Base-by-base conservation (phyloP, 64 coral and sea anemone species). In the Montipora efflorescens region DNA sequence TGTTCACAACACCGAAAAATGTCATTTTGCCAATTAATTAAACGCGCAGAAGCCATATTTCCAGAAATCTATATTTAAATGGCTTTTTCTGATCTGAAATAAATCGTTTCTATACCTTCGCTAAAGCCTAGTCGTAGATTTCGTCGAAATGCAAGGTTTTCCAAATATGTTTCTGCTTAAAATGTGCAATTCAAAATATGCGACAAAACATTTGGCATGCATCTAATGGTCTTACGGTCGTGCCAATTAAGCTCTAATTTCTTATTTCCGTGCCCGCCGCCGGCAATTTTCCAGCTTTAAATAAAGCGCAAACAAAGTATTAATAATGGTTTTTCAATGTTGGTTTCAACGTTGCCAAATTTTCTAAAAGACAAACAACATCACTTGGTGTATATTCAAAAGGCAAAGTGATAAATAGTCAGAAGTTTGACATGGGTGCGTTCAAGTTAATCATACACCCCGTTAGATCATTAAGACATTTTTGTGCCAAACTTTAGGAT, bases 281-380 rank as follows among this genome's bases (percentile, higher is more conserved):
- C 36, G 36, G 36, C 36, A 2, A 22, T 8, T 57, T 64, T 64
- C 13, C 11, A 67, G 59, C 81, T 47, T 45, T 76, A 45, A 46
- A 18, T 23, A 76, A 76, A 15, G 47, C 28, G 47, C 25, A 59
- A 84, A 84, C 47, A 83, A 66, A 67, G 16, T 19, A 84, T 36
- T 19, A 1, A 36, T 12, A 83, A 45, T 8, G 25, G 6, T 16
- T 47, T 67, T 2, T 46, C 13, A 11, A 46, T 45, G 74, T 64
- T 64, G 28, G 36, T 84, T 83, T 47, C 59, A 67, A 6, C 18
- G 28, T 84, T 7, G 81, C 36, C 28, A 84, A 67, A 84, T 67
- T 47, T 23, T 16, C 28, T 76, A 4, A 76, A 76, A 46, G 3
- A 10, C 12, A 12, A 14, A 36, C 36, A 36, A 36, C 36, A 36